These are phyloP conservation scores for Clarias fuscus DNA, from an alignment of 2,797 vertebrate species.

Conservation along the genomic window DNA sequence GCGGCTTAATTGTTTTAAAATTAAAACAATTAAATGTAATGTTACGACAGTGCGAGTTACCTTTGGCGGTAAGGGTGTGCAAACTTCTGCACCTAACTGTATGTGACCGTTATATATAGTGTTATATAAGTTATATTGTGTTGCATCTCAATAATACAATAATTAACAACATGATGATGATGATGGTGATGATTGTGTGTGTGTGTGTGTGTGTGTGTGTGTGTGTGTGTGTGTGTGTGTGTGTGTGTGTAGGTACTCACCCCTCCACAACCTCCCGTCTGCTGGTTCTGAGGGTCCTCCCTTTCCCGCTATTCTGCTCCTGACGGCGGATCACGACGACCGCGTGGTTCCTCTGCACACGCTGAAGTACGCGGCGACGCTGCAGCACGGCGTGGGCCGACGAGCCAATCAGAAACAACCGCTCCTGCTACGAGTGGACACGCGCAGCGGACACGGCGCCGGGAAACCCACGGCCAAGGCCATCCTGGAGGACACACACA, in stretches of 20 bases:
- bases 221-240: slow-evolving; percentile 35
- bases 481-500: slow-evolving; percentile 75
- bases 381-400: slow-evolving; percentile 69
- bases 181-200: slow-evolving; percentile 13
- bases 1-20: too few species aligned
- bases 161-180: neutral
- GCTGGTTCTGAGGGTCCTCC: slow-evolving; percentile 54
- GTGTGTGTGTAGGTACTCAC: slow-evolving; percentile 70
- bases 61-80: neutral
- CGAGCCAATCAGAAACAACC: slow-evolving; percentile 66
- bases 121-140: neutral
- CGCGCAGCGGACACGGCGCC: slow-evolving; percentile 74
- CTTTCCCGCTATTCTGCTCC: slow-evolving; percentile 72
- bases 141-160: neutral
- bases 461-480: slow-evolving; percentile 78
- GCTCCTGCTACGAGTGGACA: slow-evolving; percentile 75
- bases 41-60: neutral
- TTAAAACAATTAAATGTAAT: neutral
- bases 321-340: slow-evolving; percentile 79
- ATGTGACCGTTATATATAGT: neutral
- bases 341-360: slow-evolving; percentile 80
- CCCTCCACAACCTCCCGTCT: slow-evolving; percentile 72
- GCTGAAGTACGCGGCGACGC: slow-evolving; percentile 72
- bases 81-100: neutral
- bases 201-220: slow-evolving; percentile 31